These are phyloP conservation scores for Syngnathus floridae DNA, from an alignment of 2,113 vertebrate genomes.

Conservation along the genomic window DNA sequence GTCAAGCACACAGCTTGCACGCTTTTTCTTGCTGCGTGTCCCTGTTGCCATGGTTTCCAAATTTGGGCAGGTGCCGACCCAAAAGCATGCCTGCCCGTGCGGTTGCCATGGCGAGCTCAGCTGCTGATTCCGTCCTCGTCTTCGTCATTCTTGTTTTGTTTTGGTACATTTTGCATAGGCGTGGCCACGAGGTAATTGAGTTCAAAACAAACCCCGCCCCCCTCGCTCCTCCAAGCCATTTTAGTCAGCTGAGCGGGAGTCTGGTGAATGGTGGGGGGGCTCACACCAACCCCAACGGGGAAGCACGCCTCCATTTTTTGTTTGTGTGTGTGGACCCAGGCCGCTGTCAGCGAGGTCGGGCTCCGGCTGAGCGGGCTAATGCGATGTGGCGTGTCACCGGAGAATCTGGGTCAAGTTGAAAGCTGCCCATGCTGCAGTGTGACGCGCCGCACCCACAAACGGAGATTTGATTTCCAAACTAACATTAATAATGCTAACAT, in stretches of 20 bases:
- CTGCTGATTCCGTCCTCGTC: neutral
- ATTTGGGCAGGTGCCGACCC: slow-evolving; percentile 63
- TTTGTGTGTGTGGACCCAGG: slow-evolving; percentile 72
- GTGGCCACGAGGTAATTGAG: slow-evolving; percentile 1
- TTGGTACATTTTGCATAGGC: slow-evolving; percentile 35
- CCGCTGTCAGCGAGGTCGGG: slow-evolving; percentile 69
- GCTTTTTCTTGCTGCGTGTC: slow-evolving; percentile 49
- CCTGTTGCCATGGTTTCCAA: slow-evolving; percentile 73
- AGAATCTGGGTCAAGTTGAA: slow-evolving; percentile 86
- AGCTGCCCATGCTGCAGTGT: slow-evolving; percentile 60
- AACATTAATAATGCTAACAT: neutral
- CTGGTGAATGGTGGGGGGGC: slow-evolving; percentile 1
- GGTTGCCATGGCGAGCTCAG: slow-evolving; percentile 1
- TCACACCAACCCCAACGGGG: slow-evolving; percentile 68
- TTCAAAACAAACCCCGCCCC: slow-evolving; percentile 29
- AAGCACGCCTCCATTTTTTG: slow-evolving; percentile 74
- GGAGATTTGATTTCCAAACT: neutral
- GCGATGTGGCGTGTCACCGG: slow-evolving; percentile 75
- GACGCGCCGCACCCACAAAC: slow-evolving; percentile 26
- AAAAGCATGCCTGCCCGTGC: slow-evolving; percentile 1
- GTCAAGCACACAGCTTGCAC: slow-evolving; percentile 5
- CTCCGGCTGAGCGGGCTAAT: slow-evolving; percentile 74
- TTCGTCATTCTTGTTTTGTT: slow-evolving; percentile 42
- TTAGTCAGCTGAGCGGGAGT: slow-evolving; percentile 54
- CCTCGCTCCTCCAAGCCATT: slow-evolving; percentile 26